Base-by-base conservation (phyloP, 2,797 vertebrate genomes). In the Gila robusta region DNA sequence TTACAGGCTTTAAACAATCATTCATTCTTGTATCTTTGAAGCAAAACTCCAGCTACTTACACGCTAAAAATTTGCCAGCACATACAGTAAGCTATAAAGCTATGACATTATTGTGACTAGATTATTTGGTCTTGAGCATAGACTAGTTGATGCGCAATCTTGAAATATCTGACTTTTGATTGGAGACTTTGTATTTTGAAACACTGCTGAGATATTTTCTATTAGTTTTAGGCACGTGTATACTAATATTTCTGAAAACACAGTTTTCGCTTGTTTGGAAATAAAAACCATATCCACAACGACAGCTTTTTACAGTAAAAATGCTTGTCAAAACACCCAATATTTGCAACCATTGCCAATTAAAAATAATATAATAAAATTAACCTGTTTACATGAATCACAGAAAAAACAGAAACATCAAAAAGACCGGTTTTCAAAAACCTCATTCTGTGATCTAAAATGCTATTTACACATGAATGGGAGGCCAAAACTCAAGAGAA, bases 11-110 rank as follows among this genome's bases (percentile, higher is more conserved):
- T 49, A 14, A 39, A 39, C 32, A 37, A 49, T 81, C 41, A 16
- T 37, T 7, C 12, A 37, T 76, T 76, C 2, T 76, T 76, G 47
- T 74, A 74, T 73, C 9, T 52, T 74, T 32, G 44, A 74, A 52
- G 49, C 32, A 37, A 35, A 77, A 16, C 11, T 77, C 3, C 10
- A 54, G 3, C 49, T 54, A 23, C 73, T 37, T 54, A 35, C 49
- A 17, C 0, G 16, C 19, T 19, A 4, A 49, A 26, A 44, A 6
- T 26, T 72, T 72, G 14, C 41, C 44, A 32, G 44, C 12, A 10
- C 44, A 64, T 64, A 26, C 5, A 14, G n/a, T 5, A 73, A 73
- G 16, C 16, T 28, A n/a, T 47, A 73, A 73, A 28, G n/a, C 71
- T 28, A 47, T 23, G 21, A 21, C 39, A 70, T 6, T 6, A n/a